These are phyloP conservation scores for Lagria hirta DNA, from an alignment of 2,888 invertebrate species.

Conservation along the genomic window DNA sequence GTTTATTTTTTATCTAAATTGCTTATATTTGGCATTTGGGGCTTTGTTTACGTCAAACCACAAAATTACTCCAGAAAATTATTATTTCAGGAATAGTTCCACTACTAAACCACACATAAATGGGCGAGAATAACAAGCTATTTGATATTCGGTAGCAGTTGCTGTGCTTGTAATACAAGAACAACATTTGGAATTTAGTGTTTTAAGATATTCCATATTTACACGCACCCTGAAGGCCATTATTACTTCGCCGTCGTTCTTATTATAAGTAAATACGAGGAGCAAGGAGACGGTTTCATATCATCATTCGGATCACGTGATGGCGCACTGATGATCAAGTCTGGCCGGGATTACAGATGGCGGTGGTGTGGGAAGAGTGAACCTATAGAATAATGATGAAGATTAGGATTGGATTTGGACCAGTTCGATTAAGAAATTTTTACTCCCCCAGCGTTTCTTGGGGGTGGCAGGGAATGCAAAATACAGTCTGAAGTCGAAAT, in stretches of 20 bases:
- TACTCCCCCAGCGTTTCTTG: conserved; percentile 29
- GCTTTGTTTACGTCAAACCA: no score
- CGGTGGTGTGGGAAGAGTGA: conserved; percentile 27
- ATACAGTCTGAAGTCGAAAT: no score
- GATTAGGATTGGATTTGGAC: conserved; percentile 35
- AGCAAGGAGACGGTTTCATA: conserved; percentile 12
- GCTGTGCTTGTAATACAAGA: conserved; percentile 22
- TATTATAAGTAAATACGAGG: conserved; percentile 16
- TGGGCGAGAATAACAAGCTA: no score
- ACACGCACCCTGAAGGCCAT: conserved; percentile 28
- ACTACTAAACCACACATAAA: no score
- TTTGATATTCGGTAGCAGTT: conserved; percentile 26
- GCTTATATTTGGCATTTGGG: no score
- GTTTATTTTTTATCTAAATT: no score
- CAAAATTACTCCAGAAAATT: no score
- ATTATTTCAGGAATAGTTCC: no score
- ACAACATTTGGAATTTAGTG: conserved; percentile 16
- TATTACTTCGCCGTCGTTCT: conserved; percentile 22
- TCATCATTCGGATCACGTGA: conserved; percentile 34
- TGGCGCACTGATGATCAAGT: conserved; percentile 35
- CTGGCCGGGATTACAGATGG: conserved; percentile 38
- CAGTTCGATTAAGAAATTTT: conserved; percentile 38
- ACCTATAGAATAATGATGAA: conserved; percentile 36
- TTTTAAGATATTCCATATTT: conserved; percentile 22
- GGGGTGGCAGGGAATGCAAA: no score